These are phyloP conservation scores for Sminthurides aquaticus DNA, from an alignment of 2,888 invertebrate species.

Conservation along the genomic window DNA sequence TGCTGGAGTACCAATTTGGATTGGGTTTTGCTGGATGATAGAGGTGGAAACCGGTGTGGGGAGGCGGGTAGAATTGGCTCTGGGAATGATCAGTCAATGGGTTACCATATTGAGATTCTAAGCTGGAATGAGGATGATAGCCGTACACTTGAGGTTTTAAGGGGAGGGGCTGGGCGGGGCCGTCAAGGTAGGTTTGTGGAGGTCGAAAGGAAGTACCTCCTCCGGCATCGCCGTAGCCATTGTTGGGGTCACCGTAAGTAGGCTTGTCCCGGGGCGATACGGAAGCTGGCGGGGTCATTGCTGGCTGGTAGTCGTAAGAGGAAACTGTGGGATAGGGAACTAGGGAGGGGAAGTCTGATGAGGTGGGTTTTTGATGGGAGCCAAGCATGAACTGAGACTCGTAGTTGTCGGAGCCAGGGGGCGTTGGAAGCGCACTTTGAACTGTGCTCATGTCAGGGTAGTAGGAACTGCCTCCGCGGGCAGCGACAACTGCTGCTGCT, in stretches of 20 bases:
- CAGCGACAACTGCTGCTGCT: conserved; percentile 41
- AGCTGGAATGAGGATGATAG: conserved; percentile 50
- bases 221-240: conserved; percentile 29
- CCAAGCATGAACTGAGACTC: conserved; percentile 51
- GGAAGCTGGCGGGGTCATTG: conserved; percentile 95
- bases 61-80: conserved; percentile 72
- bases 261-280: conserved; percentile 85
- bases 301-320: conserved; percentile 59
- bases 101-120: conserved; percentile 57
- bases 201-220: conserved; percentile 54
- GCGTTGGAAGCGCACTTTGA: conserved; percentile 71
- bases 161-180: conserved; percentile 62
- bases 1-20: conserved; percentile 70
- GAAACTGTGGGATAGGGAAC: conserved; percentile 40
- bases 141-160: conserved; percentile 84
- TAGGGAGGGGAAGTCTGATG: conserved; percentile 44
- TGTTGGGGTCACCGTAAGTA: conserved; percentile 55
- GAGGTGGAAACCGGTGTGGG: conserved; percentile 73
- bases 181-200: conserved; percentile 51
- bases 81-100: conserved; percentile 57
- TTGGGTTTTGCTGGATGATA: conserved; percentile 66
- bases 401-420: conserved; percentile 69
- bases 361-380: conserved; percentile 39
- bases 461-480: conserved; percentile 50
- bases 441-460: conserved; percentile 43